These are phyloP conservation scores for Neolamprologus modestus DNA, from an alignment of 2,113 vertebrate genomes.

Conservation along the genomic window DNA sequence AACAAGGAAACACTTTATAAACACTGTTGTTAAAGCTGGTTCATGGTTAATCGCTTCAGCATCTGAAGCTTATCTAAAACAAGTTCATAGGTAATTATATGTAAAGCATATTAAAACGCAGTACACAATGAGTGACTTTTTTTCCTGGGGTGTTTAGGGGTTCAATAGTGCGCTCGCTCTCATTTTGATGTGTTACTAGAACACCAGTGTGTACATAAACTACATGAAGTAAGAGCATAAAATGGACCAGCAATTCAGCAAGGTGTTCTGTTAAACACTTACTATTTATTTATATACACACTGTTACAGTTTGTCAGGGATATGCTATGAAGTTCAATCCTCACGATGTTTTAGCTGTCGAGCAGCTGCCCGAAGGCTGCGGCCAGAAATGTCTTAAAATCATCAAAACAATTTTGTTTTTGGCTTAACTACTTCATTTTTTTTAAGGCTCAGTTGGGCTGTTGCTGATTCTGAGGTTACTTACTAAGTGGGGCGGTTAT, in stretches of 20 bases:
- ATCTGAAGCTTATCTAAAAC: background rate
- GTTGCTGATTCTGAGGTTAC: background rate
- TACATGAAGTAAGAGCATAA: background rate
- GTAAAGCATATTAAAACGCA: background rate
- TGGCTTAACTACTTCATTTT: background rate
- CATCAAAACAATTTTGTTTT: background rate
- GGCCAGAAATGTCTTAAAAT: background rate
- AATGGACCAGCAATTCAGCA: background rate
- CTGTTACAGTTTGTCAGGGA: background rate
- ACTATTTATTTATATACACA: background rate
- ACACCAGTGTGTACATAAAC: background rate
- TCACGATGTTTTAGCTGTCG: rapidly evolving
- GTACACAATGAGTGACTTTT: background rate
- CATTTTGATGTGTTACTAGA: background rate
- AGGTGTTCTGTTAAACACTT: background rate
- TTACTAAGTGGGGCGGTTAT: background rate
- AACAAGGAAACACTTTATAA: background rate
- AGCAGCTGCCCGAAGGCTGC: background rate
- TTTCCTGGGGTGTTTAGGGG: background rate
- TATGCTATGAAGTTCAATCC: background rate
- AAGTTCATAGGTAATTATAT: background rate
- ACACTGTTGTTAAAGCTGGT: background rate
- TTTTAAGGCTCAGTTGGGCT: background rate
- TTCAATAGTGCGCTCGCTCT: background rate
- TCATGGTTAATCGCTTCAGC: background rate